Evolutionary conservation across 2,113 vertebrate genomes (phyloP).

Genomic region (Monarcha castaneiventris): DNA sequence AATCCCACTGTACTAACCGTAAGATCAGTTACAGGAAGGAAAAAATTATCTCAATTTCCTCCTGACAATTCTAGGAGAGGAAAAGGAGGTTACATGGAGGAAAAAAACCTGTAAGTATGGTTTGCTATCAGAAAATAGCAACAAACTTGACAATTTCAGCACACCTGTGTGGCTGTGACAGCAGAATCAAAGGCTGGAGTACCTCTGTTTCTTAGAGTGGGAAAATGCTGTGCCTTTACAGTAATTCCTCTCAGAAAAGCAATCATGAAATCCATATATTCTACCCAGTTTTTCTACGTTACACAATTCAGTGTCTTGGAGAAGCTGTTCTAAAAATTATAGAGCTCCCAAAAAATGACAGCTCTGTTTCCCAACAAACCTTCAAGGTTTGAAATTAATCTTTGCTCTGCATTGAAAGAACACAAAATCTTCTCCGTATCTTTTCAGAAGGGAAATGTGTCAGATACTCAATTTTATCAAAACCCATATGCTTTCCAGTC

Average conservation of each 20-base stretch:
- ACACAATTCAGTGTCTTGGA: neutral
- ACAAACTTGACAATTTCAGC: neutral
- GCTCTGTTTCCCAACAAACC: neutral
- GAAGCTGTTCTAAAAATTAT: neutral
- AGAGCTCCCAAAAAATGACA: neutral
- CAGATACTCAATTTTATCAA: neutral
- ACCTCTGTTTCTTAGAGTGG: neutral
- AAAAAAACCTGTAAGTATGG: fast-evolving
- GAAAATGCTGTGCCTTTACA: neutral
- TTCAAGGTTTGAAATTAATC: neutral
- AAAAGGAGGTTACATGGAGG: neutral
- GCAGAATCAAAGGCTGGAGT: neutral
- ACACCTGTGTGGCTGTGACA: neutral
- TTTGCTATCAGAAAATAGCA: neutral
- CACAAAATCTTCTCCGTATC: neutral
- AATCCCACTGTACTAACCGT: fast-evolving
- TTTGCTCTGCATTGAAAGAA: neutral
- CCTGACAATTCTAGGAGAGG: neutral
- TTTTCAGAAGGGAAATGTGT: neutral
- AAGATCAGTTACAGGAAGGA: neutral
- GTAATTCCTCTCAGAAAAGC: neutral
- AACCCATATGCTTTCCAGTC: neutral
- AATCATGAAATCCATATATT: neutral
- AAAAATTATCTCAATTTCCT: neutral
- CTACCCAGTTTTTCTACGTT: neutral